phyloP scores from a whole-genome alignment of 2,888 invertebrate genomes.

The Clostera curtula region DNA sequence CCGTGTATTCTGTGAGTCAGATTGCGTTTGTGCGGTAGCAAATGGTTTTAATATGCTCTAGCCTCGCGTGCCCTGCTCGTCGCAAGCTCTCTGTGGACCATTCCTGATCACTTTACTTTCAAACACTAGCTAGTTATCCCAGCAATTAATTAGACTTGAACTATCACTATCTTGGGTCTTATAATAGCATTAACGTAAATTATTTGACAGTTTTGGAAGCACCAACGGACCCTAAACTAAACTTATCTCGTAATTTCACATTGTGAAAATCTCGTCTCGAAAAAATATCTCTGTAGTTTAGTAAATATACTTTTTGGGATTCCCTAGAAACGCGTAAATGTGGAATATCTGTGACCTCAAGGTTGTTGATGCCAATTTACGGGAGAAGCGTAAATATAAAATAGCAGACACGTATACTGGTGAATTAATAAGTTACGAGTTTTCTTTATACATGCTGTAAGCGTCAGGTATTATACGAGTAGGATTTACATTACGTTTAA shows the following conservation, averaged over 20 bases:
- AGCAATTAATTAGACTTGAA: slow-evolving; percentile 12
- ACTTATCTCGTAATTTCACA: neutral
- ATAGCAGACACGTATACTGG: too few relatives aligned
- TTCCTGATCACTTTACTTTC: slow-evolving; percentile 12
- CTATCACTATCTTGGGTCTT: neutral
- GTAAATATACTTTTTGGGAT: too few relatives aligned
- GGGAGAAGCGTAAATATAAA: too few relatives aligned
- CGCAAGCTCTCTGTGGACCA: slow-evolving; percentile 12
- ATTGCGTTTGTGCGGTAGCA: slow-evolving; percentile 8
- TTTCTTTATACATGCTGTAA: too few relatives aligned
- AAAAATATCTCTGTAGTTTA: too few relatives aligned
- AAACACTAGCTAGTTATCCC: slow-evolving; percentile 6
- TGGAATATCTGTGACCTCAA: too few relatives aligned
- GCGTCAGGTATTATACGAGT: too few relatives aligned
- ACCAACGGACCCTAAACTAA: neutral
- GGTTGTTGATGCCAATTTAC: too few relatives aligned
- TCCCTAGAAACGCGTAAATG: too few relatives aligned
- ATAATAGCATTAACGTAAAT: neutral
- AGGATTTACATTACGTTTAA: too few relatives aligned
- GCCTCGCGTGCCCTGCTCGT: slow-evolving; percentile 20
- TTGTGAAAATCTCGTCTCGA: neutral
- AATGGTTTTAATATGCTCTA: slow-evolving; percentile 26
- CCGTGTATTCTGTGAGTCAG: neutral
- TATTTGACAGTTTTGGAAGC: neutral
- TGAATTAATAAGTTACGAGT: too few relatives aligned